Base-by-base conservation (phyloP, 92 coral and sea anemone genomes). In the Virgularia gustaviana region DNA sequence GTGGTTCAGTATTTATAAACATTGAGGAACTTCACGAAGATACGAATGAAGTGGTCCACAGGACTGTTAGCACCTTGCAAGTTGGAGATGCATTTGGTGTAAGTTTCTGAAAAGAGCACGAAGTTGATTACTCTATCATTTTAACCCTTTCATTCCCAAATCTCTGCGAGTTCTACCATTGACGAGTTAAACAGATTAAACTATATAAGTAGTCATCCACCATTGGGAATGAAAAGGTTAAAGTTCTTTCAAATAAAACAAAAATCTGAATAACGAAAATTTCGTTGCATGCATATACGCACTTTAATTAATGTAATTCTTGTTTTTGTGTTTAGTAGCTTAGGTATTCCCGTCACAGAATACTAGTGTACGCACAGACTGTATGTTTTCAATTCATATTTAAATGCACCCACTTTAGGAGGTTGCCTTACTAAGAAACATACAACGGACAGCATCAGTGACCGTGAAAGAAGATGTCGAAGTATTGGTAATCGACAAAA, bases 71-170 rank as follows among this genome's bases (percentile, higher is more conserved):
- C 70, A 86, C 83, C 33, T 64, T 94, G 24, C 84, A 83, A 25
- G 78, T 96, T 12, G 99, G 99, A 34, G 99, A 94, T 72, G 88
- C 96, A 43, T 94, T 94, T 65, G 99, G 99, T 87, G 98, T 92
- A 71, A 73, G 90, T 59, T 0, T 12, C n/a, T n/a, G n/a, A n/a
- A n/a, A n/a, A n/a, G n/a, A n/a, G n/a, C n/a, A n/a, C n/a, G n/a
- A n/a, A n/a, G n/a, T n/a, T n/a, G n/a, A n/a, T n/a, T n/a, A n/a
- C n/a, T n/a, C n/a, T n/a, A n/a, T n/a, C n/a, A n/a, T n/a, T n/a
- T n/a, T n/a, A n/a, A n/a, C n/a, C n/a, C n/a, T n/a, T n/a, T n/a
- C n/a, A n/a, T n/a, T n/a, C n/a, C n/a, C n/a, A n/a, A n/a, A n/a
- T n/a, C n/a, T n/a, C n/a, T n/a, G n/a, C n/a, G n/a, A n/a, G n/a